These are phyloP conservation scores for Actias luna DNA, from an alignment of 2,888 invertebrate genomes.

Conservation along the genomic window DNA sequence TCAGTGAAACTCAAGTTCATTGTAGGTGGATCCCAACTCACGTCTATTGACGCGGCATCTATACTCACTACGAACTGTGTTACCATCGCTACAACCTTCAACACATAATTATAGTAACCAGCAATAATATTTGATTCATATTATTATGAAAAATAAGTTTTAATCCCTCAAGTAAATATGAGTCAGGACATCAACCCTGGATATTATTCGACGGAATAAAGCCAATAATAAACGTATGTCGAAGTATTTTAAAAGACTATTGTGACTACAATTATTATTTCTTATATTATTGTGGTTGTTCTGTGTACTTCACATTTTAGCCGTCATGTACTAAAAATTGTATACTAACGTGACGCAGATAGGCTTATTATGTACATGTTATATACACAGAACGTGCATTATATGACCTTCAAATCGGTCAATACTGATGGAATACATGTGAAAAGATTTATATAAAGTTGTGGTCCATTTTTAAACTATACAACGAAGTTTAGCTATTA, in stretches of 20 bases:
- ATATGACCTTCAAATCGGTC: slow-evolving; percentile 28
- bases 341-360: slow-evolving; percentile 34
- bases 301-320: slow-evolving; percentile 29
- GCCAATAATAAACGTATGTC: not conserved
- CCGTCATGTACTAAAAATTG: slow-evolving; percentile 35
- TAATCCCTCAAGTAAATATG: not conserved
- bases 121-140: not conserved
- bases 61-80: too few species aligned
- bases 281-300: slow-evolving; percentile 11
- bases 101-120: too few species aligned
- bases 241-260: not conserved
- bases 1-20: too few species aligned
- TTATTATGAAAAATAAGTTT: not conserved
- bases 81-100: too few species aligned
- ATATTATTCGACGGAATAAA: not conserved
- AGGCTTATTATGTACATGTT: slow-evolving; percentile 19
- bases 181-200: not conserved
- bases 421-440: not conserved
- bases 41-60: too few species aligned
- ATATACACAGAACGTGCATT: slow-evolving; percentile 31
- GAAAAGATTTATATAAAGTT: not conserved
- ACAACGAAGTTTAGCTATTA: too few species aligned
- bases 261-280: not conserved
- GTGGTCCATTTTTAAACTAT: not conserved
- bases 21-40: too few species aligned